Percentiles rank a stretch among this genome's conserved stretches.
phyloP scores from a whole-genome alignment of 2,888 invertebrate genomes.

The Taenaris catops region DNA sequence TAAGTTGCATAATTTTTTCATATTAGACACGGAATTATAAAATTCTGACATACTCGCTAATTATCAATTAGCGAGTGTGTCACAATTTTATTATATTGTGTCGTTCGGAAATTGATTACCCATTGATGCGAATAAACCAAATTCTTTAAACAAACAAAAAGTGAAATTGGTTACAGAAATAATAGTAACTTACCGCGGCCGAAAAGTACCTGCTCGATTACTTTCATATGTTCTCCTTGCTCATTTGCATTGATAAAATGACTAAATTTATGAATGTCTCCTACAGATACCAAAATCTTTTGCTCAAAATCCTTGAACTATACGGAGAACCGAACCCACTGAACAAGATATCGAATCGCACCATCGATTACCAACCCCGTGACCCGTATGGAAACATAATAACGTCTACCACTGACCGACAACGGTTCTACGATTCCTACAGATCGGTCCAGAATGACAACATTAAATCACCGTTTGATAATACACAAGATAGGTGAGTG shows the following conservation, averaged over 20 bases:
- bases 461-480: no score
- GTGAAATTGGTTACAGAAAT: constrained; percentile 29
- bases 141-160: constrained; percentile 24
- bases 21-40: no score
- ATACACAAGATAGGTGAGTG: no score
- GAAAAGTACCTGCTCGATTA: no score
- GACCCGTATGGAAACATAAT: constrained; percentile 46
- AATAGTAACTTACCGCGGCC: no score
- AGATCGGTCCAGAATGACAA: constrained; percentile 38
- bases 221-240: no score
- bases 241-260: not conserved
- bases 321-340: constrained; percentile 70
- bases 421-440: constrained; percentile 40
- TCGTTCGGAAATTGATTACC: constrained; percentile 3
- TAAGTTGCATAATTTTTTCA: no score
- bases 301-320: constrained; percentile 80
- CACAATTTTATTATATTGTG: no score
- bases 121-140: constrained; percentile 3
- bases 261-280: not conserved
- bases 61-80: no score
- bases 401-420: constrained; percentile 43
- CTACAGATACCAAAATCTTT: constrained; percentile 83
- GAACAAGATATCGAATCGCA: constrained; percentile 48
- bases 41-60: no score
- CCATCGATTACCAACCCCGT: constrained; percentile 33